These are phyloP conservation scores for Macropus fuliginosus DNA, from an alignment of 2,797 vertebrate genomes.

Conservation along the genomic window DNA sequence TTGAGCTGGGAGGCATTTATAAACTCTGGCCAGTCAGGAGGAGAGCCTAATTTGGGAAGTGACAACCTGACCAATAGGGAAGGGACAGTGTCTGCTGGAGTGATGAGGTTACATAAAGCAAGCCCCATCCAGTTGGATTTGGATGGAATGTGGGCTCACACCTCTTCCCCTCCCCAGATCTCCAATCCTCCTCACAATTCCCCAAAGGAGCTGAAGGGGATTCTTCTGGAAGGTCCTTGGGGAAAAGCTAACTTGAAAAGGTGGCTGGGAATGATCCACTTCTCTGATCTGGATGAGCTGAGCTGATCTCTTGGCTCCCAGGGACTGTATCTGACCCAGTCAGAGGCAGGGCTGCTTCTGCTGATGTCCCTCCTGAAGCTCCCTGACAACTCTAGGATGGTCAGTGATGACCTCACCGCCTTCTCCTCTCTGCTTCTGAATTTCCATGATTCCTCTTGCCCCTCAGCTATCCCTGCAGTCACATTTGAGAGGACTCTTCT, in stretches of 20 bases:
- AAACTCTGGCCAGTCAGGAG: neutral
- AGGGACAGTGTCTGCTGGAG: constrained; percentile 57
- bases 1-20: constrained; percentile 25
- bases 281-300: too few species aligned
- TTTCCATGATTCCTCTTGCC: too few species aligned
- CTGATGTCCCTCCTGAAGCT: neutral
- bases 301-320: too few species aligned
- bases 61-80: constrained; percentile 68
- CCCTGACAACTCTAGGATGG: neutral
- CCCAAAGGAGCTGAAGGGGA: neutral
- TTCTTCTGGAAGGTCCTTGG: neutral
- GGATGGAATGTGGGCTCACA: neutral
- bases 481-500: neutral
- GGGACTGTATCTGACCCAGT: neutral
- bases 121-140: neutral
- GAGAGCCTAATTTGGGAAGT: constrained; percentile 68
- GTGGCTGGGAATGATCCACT: neutral
- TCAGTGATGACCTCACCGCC: neutral
- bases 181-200: neutral
- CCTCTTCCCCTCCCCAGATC: too few species aligned
- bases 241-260: too few species aligned
- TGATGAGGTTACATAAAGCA: constrained; percentile 44
- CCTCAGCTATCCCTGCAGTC: neutral
- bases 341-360: neutral
- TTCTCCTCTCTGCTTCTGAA: neutral